Percentiles rank a stretch among this genome's conserved stretches.
phyloP scores from a whole-genome alignment of 2,113 vertebrate genomes.

The Callipepla squamata region DNA sequence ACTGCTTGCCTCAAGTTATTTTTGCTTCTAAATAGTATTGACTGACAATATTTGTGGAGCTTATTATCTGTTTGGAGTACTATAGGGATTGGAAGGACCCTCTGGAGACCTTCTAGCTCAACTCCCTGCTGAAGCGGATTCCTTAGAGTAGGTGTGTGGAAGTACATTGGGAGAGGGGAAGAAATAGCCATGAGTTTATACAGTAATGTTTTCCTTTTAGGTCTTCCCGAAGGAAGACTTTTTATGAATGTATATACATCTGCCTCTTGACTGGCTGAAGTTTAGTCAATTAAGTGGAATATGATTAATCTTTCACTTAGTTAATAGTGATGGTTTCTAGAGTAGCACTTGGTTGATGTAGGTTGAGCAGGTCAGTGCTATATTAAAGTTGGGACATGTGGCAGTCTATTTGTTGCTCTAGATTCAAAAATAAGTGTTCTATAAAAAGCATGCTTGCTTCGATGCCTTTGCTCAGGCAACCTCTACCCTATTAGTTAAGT shows the following conservation, averaged over 20 bases:
- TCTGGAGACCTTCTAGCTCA: no score
- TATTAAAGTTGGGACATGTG: neutral
- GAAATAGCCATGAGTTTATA: neutral
- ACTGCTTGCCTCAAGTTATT: neutral
- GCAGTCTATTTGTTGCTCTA: neutral
- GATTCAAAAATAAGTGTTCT: neutral
- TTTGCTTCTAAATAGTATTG: neutral
- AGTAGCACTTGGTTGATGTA: neutral
- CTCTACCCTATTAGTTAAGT: neutral
- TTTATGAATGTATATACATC: neutral
- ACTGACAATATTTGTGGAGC: neutral
- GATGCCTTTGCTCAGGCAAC: neutral
- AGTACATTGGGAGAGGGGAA: neutral
- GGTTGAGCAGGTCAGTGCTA: neutral
- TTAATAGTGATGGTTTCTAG: neutral
- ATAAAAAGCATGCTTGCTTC: neutral
- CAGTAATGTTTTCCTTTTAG: neutral
- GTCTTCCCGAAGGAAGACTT: neutral
- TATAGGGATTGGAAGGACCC: no score
- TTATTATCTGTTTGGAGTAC: neutral
- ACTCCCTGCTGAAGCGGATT: no score
- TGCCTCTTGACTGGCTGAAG: neutral
- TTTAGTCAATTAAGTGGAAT: neutral
- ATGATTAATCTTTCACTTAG: neutral
- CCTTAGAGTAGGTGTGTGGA: neutral